Base-by-base conservation (phyloP, 2,797 vertebrate species). In the Accipiter minullus region DNA sequence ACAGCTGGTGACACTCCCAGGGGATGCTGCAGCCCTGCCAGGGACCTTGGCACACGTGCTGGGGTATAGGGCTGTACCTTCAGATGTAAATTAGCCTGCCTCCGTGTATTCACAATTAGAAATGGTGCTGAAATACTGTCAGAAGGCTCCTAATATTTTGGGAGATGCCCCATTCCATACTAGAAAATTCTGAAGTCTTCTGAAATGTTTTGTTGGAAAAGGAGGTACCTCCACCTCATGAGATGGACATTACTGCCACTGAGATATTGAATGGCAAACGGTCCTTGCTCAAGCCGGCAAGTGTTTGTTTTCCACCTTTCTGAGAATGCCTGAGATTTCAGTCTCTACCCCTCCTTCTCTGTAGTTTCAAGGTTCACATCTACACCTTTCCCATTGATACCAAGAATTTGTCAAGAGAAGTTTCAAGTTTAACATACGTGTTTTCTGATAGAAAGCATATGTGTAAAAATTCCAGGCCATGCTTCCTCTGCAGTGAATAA, bases 151-250 rank as follows among this genome's bases (percentile, higher is more conserved):
- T 29, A 36, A 22, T 64, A 68, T 25, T 71, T 45, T 48, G 32
- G 63, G 45, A 72, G 14, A n/a, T 34, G 18, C 2, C 14, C 16
- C 9, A 45, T 36, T 67, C 16, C 36, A 26, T 15, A 18, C 2
- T 4, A 77, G 47, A 18, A 69, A 87, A 40, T 44, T 47, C 7
- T 8, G 23, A 56, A 38, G 10, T 56, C 16, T 87, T 73, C 31
- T 36, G 23, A 82, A 93, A 58, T 26, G 5, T 17, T 87, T 69
- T 66, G 5, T 10, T 34, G 55, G 15, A 71, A 76, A 73, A 68
- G 15, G 6, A 72, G 16, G 3, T 42, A 36, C 12, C 8, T 56
- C 12, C 16, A 14, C 12, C 2, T 89, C 6, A 8, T 0, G 0
- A 68, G 31, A 27, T 56, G 6, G 22, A 32, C 5, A 3, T 60